Base-by-base conservation (phyloP, 2,888 invertebrate genomes). In the Folsomia manolachei region DNA sequence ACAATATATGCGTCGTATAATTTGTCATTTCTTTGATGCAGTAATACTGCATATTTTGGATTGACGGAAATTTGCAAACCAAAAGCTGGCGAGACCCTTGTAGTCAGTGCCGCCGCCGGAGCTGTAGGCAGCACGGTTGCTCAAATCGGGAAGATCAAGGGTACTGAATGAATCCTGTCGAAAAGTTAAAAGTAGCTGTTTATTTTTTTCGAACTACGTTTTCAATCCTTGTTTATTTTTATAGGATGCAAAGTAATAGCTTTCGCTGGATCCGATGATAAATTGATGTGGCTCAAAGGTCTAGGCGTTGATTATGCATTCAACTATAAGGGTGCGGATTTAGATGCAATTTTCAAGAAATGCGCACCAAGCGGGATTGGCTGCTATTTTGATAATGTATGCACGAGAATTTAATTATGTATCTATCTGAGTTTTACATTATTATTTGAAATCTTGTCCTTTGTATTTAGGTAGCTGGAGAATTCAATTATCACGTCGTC, bases 381-480 rank as follows among this genome's bases (percentile, higher is more conserved):
- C 82, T 89, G 90, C 81, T 92, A 90, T 81, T 92, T 91, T 82
- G 92, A 92, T 82, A 92, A 91, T 83, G 91, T 91, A 84, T 82
- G 87, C 83, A 25, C 51, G 25, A 25, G 24, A n/a, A n/a, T n/a
- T n/a, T n/a, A n/a, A n/a, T n/a, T n/a, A n/a, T n/a, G n/a, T n/a
- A 18, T 24, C 23, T 23, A 7, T 63, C 24, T 24, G 7, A 63
- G 14, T 63, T 63, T 63, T 63, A 63, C 63, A 4, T 7, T 11
- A 63, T 2, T 63, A n/a, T n/a, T 11, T 26, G 25, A 24, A 25
- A 18, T 60, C 11, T 24, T 60, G 21, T 24, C 14, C 2, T 53
- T 53, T n/a, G 4, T 19, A 66, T 60, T 21, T 9, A 90, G 90
- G 90, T 90, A 24, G 90, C 90, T 9, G 90, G 90, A 1, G 87